A percentile compares a stretch with the other conserved stretches of the same genome.
Evolutionary conservation across 2,888 invertebrate genomes (phyloP).

Genomic region (Oscheius myriophilus): DNA sequence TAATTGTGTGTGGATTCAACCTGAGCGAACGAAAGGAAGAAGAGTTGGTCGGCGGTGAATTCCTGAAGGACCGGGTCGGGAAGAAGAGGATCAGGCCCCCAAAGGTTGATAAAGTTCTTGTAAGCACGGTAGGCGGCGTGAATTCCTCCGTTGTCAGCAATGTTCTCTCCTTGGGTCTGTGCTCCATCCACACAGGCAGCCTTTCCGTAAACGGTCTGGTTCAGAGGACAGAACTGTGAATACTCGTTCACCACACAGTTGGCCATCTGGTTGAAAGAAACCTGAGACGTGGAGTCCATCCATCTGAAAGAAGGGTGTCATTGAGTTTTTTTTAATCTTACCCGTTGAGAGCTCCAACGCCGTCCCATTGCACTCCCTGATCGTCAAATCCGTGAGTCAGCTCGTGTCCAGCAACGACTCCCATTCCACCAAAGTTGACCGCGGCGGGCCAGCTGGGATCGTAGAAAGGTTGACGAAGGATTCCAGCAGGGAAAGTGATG

Average conservation of each 20-base stretch:
- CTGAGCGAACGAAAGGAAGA: slow-evolving; percentile 60
- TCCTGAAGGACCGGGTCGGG: slow-evolving; percentile 51
- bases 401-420: slow-evolving; percentile 97
- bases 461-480: slow-evolving; percentile 65
- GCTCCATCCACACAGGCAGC: slow-evolving; percentile 70
- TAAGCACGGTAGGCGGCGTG: slow-evolving; percentile 66
- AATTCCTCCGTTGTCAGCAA: slow-evolving; percentile 75
- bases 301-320: slow-evolving; percentile 36
- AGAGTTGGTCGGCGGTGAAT: slow-evolving; percentile 57
- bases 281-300: slow-evolving; percentile 56
- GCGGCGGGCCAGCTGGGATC: slow-evolving; percentile 63
- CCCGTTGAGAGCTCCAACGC: slow-evolving; percentile 54
- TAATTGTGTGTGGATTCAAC: too few relatives aligned
- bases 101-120: slow-evolving; percentile 54
- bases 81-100: slow-evolving; percentile 62
- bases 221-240: slow-evolving; percentile 60
- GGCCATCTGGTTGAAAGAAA: slow-evolving; percentile 55
- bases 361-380: slow-evolving; percentile 67
- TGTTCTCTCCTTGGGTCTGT: slow-evolving; percentile 75
- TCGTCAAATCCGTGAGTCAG: slow-evolving; percentile 95
- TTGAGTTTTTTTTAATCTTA: slow-evolving; percentile 2
- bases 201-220: slow-evolving; percentile 35
- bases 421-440: slow-evolving; percentile 86
- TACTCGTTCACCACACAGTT: slow-evolving; percentile 61
- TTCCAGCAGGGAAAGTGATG: slow-evolving; percentile 67